A percentile compares a stretch with the other conserved stretches of the same genome.
These are phyloP conservation scores for Trematocara marginatum DNA, from an alignment of 2,113 vertebrate genomes.

Conservation along the genomic window DNA sequence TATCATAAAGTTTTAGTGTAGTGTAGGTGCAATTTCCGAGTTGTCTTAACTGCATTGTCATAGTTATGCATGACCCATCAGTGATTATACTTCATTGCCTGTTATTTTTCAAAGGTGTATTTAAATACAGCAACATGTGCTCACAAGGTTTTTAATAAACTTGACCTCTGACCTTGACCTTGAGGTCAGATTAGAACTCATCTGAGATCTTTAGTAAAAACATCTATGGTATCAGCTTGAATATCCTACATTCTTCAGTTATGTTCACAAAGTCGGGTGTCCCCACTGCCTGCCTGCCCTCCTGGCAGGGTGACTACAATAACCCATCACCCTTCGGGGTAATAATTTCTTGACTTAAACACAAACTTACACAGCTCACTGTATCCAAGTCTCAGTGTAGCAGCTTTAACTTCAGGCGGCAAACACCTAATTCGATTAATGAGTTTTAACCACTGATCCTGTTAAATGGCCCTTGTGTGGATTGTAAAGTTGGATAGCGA, in stretches of 20 bases:
- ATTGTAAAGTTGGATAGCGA: not conserved
- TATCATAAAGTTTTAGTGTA: not conserved
- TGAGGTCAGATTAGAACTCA: not conserved
- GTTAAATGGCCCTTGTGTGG: slow-evolving; percentile 30
- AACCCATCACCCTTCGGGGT: not conserved
- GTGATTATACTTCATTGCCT: not conserved
- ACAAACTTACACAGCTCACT: not conserved
- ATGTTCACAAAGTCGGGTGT: not conserved
- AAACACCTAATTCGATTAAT: slow-evolving; percentile 39
- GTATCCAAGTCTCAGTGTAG: not conserved
- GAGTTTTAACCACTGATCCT: slow-evolving; percentile 31
- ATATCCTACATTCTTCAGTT: not conserved
- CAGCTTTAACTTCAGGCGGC: not conserved
- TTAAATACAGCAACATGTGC: not conserved
- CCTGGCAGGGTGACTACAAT: not conserved
- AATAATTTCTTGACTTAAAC: not conserved
- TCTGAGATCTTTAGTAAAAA: not conserved
- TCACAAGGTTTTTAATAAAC: not conserved
- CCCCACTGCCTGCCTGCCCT: not conserved
- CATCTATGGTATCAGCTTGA: not conserved
- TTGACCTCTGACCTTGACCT: not conserved
- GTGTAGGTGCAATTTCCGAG: not conserved
- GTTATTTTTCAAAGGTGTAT: not conserved
- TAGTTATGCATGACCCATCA: not conserved
- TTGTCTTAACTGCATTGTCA: not conserved